These are phyloP conservation scores for Arrhamphus sclerolepis DNA, from an alignment of 2,797 vertebrate genomes.

Conservation along the genomic window DNA sequence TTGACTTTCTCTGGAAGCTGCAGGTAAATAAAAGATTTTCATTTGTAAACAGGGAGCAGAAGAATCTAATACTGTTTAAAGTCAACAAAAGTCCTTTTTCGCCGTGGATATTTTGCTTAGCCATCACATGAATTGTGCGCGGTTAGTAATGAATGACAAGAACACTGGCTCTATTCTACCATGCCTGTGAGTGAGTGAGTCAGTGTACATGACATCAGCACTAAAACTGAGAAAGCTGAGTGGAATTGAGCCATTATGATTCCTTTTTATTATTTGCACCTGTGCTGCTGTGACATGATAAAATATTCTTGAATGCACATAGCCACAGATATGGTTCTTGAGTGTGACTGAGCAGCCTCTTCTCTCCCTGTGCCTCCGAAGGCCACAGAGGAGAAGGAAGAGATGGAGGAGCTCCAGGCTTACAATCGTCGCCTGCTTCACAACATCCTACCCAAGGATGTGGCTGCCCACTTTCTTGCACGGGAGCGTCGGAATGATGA, in stretches of 20 bases:
- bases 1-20: constrained; percentile 98
- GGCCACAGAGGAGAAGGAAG: constrained; percentile 98
- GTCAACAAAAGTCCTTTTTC: background rate
- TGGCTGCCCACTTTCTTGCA: constrained; percentile 93
- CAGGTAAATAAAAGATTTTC: constrained; percentile 80
- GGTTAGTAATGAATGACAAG: background rate
- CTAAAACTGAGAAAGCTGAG: constrained; percentile 5
- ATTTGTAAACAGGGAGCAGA: constrained; percentile 1
- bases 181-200: constrained; percentile 5
- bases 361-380: constrained; percentile 51
- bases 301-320: background rate
- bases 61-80: background rate
- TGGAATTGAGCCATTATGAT: background rate
- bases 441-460: constrained; percentile 97
- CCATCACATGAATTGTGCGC: background rate
- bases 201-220: background rate
- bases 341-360: constrained; percentile 9
- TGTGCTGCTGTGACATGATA: background rate
- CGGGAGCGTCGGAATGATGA: constrained; percentile 92
- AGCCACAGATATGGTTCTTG: constrained; percentile 1
- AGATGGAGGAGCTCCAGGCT: constrained; percentile 98
- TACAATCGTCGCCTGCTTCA: constrained; percentile 95
- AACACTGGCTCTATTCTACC: no score
- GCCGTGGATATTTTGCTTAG: background rate
- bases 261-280: background rate